Evolutionary conservation across 1,140 invertebrate genomes (phyloP), one percentile per base, ranked within the genome.

Genomic region (Ceratina australensis): DNA sequence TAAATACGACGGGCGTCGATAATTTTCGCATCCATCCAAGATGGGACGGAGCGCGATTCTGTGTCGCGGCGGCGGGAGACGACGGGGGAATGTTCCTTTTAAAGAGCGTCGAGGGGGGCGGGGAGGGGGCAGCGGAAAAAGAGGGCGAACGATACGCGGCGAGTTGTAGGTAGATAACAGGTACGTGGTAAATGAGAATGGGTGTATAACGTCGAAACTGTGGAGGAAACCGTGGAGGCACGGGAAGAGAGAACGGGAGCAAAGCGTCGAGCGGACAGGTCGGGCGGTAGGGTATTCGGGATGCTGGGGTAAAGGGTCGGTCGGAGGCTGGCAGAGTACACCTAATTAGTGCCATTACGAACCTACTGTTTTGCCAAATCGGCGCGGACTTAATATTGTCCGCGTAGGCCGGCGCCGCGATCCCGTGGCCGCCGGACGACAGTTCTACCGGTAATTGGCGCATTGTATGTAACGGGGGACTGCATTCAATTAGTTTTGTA

Each of bases 321-420:
- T 24, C 65, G 50, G 74, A 72, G 79, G 72, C 68, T 80, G 57
- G 76, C 80, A 83, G 85, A 87, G 84, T 84, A 88, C 79, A 88
- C 82, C 87, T 88, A 88, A 88, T 88, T 87, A 88, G 82, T 86
- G 78, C 81, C 83, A 88, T 88, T 87, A 88, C 84, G 74, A 67
- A 75, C 71, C 71, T 68, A 85, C 80, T 88, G 84, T 88, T 88
- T 88, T 87, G 82, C 81, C 84, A 83, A 88, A 88, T 88, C 78
- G 83, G 71, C 63, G 79, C 66, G 60, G 82, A 84, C 72, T 86
- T 88, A 83, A 88, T 87, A 88, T 88, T 88, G 87, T 88, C 82
- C 81, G 60, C 50, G 59, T 12, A 18, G 28, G 64, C 10, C 22
- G 47, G 26, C 16, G 26, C 16, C 22, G 22, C 59, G 72, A 0